Conservation (phyloP, 2,888 invertebrate species). For the Melanargia galathea region DNA sequence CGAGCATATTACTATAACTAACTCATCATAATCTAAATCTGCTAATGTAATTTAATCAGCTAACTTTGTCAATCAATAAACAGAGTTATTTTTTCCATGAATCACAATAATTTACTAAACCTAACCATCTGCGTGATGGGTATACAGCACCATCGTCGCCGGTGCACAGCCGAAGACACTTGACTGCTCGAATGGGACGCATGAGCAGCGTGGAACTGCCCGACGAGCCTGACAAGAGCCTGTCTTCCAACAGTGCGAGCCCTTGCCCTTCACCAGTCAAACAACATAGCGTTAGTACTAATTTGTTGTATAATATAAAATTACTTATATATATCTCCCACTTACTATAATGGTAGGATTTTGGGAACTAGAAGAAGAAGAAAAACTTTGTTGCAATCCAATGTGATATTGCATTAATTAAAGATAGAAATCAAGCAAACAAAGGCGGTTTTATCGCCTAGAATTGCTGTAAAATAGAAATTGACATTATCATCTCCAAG, state of each 20-base stretch:
- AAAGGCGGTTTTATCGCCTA: too few species aligned
- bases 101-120: not conserved
- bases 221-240: conserved; percentile 93
- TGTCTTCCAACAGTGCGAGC: conserved; percentile 95
- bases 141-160: conserved; percentile 93
- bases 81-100: not conserved
- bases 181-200: conserved; percentile 90
- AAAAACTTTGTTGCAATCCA: too few species aligned
- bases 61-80: not conserved
- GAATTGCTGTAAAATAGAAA: too few species aligned
- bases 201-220: conserved; percentile 97
- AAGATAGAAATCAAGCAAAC: too few species aligned
- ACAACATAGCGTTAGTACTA: conserved; percentile 69
- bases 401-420: too few species aligned
- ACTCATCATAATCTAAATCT: not conserved
- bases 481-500: too few species aligned
- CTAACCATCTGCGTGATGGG: conserved; percentile 13
- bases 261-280: conserved; percentile 95
- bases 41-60: not conserved
- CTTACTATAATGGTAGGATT: too few species aligned
- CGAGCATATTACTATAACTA: not conserved
- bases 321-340: too few species aligned
- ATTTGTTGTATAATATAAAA: not conserved
- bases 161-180: conserved; percentile 91
- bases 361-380: too few species aligned